phyloP scores from a whole-genome alignment of 2,888 invertebrate genomes.

The Diarsia brunnea region DNA sequence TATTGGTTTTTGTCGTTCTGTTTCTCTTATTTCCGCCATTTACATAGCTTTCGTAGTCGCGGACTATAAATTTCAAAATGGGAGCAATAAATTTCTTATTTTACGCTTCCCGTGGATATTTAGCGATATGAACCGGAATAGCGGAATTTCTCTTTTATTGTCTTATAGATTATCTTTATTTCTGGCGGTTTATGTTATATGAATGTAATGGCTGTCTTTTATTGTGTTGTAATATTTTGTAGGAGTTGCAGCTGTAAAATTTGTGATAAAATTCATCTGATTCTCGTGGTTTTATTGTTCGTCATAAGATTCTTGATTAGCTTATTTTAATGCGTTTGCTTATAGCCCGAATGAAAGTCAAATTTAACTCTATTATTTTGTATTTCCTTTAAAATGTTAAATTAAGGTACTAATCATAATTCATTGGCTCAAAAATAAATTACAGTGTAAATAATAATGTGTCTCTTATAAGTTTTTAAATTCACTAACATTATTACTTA shows the following conservation, averaged over 20 bases:
- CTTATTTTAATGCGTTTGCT: slow-evolving; percentile 6
- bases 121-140: slow-evolving; percentile 69
- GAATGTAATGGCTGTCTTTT: slow-evolving; percentile 48
- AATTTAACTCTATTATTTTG: neutral
- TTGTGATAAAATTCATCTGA: slow-evolving; percentile 30
- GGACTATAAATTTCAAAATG: slow-evolving; percentile 71
- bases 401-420: too few relatives aligned
- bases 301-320: slow-evolving; percentile 2
- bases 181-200: slow-evolving; percentile 48
- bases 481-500: too few relatives aligned
- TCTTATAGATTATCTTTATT: slow-evolving; percentile 65
- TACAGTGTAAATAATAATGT: too few relatives aligned
- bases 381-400: neutral
- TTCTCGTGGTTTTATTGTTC: slow-evolving; percentile 27
- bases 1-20: slow-evolving; percentile 66
- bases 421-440: too few relatives aligned
- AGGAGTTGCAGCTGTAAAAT: slow-evolving; percentile 25
- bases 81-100: slow-evolving; percentile 73
- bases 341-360: neutral
- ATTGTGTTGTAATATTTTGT: slow-evolving; percentile 50
- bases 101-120: slow-evolving; percentile 69
- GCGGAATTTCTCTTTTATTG: slow-evolving; percentile 64
- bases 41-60: slow-evolving; percentile 64
- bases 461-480: too few relatives aligned
- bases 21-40: slow-evolving; percentile 68